Evolutionary conservation across 2,113 vertebrate species (phyloP).

Genomic region (Balaeniceps rex): DNA sequence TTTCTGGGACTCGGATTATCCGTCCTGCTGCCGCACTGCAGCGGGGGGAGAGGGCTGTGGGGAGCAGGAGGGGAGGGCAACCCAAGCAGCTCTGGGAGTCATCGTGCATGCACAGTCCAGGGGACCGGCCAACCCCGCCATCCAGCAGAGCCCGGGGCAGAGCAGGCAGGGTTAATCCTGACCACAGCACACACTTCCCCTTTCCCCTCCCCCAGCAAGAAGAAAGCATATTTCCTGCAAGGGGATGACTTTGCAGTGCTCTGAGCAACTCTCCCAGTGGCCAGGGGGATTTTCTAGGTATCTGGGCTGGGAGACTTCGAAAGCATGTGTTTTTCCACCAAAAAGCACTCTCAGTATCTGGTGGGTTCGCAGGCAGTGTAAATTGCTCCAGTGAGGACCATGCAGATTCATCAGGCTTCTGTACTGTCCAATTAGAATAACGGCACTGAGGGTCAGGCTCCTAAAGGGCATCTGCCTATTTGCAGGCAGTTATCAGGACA

Average conservation of each 20-base stretch:
- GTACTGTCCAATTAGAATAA: neutral
- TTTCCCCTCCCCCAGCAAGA: neutral
- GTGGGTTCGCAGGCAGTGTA: neutral
- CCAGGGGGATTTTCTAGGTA: neutral
- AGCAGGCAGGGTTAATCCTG: neutral
- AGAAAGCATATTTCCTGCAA: neutral
- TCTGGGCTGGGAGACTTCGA: neutral
- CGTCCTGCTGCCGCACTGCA: rapidly evolving
- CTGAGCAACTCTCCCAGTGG: neutral
- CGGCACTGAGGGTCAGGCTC: neutral
- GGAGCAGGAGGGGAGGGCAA: neutral
- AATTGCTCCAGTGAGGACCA: neutral
- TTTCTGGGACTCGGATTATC: neutral
- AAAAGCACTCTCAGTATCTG: neutral
- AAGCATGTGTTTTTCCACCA: neutral
- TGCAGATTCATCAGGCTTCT: neutral
- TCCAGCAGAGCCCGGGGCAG: neutral
- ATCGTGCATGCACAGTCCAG: neutral
- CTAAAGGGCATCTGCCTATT: neutral
- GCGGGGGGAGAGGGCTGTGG: too few relatives aligned
- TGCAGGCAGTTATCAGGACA: neutral
- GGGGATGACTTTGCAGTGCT: neutral
- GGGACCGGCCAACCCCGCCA: neutral
- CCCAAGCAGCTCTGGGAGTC: neutral
- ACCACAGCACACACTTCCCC: neutral